Evolutionary conservation across 1,140 invertebrate genomes (phyloP).

Genomic region (Asbolus verrucosus): DNA sequence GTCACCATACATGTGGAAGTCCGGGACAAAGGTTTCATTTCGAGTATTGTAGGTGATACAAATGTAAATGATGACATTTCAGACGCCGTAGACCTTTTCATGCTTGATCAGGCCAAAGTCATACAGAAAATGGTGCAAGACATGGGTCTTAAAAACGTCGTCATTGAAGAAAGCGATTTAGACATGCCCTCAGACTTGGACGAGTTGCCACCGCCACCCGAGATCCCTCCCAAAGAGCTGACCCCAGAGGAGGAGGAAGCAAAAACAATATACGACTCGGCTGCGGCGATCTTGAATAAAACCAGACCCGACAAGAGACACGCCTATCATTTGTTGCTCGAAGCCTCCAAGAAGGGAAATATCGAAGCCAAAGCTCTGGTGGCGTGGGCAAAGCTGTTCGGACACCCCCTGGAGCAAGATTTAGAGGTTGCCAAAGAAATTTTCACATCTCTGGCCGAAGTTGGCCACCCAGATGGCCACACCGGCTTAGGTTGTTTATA

Average conservation of each 20-base stretch:
- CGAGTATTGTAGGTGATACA: slow-evolving; percentile 27
- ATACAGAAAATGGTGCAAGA: slow-evolving; percentile 62
- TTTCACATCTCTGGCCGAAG: slow-evolving; percentile 81
- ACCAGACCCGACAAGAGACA: slow-evolving; percentile 74
- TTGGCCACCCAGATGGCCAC: slow-evolving; percentile 89
- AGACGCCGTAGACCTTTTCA: slow-evolving; percentile 54
- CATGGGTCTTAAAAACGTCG: slow-evolving; percentile 55
- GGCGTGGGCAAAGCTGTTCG: slow-evolving; percentile 89
- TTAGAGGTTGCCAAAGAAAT: slow-evolving; percentile 79
- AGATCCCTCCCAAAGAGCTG: slow-evolving; percentile 66
- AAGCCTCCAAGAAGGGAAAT: slow-evolving; percentile 85
- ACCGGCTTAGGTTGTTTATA: slow-evolving; percentile 75
- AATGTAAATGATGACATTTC: slow-evolving; percentile 41
- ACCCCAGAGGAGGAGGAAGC: slow-evolving; percentile 74
- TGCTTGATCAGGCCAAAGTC: slow-evolving; percentile 60
- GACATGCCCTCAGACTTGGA: slow-evolving; percentile 61
- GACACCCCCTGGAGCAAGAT: slow-evolving; percentile 80
- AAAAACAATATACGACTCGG: slow-evolving; percentile 76
- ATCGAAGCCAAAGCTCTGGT: slow-evolving; percentile 82
- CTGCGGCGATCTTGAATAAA: slow-evolving; percentile 74
- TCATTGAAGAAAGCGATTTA: slow-evolving; percentile 47
- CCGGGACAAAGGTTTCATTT: slow-evolving; percentile 19
- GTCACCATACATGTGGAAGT: slow-evolving; percentile 34
- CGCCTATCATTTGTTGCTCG: slow-evolving; percentile 76
- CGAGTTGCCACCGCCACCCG: slow-evolving; percentile 66